phyloP scores from a whole-genome alignment of 2,888 invertebrate genomes.

The Apamea epomidion region DNA sequence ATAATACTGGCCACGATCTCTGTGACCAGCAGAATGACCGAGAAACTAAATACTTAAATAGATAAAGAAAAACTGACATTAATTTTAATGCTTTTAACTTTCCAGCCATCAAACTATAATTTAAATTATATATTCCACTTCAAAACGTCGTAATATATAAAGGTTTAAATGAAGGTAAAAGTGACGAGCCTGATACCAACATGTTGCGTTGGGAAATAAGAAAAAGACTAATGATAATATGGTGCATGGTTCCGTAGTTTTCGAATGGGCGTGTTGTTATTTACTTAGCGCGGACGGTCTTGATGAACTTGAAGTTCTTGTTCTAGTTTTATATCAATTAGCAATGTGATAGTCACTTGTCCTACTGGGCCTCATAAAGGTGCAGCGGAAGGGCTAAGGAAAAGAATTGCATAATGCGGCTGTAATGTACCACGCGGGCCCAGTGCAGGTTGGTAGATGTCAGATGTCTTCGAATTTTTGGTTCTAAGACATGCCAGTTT shows the following conservation, averaged over 20 bases:
- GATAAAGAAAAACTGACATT: background rate
- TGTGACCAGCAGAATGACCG: background rate
- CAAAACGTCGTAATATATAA: background rate
- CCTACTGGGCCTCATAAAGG: background rate
- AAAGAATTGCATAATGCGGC: background rate
- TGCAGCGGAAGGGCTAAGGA: background rate
- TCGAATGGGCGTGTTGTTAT: background rate
- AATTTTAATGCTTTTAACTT: slow-evolving; percentile 15
- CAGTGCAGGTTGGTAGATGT: too few species aligned
- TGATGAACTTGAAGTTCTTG: background rate
- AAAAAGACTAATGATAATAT: slow-evolving; percentile 44
- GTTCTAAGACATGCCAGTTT: too few species aligned
- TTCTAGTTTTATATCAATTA: background rate
- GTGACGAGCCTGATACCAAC: slow-evolving; percentile 19
- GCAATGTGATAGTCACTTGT: background rate
- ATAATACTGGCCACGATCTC: background rate
- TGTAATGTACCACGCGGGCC: too few species aligned
- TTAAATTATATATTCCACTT: slow-evolving; percentile 16
- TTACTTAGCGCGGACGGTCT: background rate
- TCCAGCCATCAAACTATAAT: background rate
- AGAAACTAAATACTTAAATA: background rate
- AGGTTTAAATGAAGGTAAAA: slow-evolving; percentile 40
- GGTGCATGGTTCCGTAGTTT: slow-evolving; percentile 42
- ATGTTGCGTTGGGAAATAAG: slow-evolving; percentile 54
- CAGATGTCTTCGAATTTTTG: too few species aligned